phyloP scores from a whole-genome alignment of 2,888 invertebrate genomes.

The Caenorhabditis panamensis region DNA sequence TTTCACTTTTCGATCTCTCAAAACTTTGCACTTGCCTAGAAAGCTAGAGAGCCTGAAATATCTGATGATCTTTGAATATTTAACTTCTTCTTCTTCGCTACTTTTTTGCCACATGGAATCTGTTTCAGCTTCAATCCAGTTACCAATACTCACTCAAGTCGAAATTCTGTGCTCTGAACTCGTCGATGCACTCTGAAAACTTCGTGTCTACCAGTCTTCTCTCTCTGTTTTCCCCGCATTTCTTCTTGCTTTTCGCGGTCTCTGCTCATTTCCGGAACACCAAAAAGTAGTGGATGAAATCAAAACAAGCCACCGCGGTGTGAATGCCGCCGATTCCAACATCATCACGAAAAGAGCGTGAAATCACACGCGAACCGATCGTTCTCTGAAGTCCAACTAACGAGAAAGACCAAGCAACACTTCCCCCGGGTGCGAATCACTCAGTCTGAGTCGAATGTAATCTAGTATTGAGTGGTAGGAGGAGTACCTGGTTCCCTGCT shows the following conservation, averaged over 20 bases:
- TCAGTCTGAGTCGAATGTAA: too few relatives aligned
- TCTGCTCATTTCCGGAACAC: conserved; percentile 11
- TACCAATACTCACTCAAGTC: too few relatives aligned
- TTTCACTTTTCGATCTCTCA: too few relatives aligned
- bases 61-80: conserved; percentile 11
- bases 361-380: conserved; percentile 6
- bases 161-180: background rate
- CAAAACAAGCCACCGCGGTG: conserved; percentile 2
- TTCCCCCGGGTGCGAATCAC: background rate
- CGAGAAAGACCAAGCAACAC: background rate
- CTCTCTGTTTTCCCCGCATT: background rate
- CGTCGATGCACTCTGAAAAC: background rate
- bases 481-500: too few relatives aligned
- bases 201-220: background rate
- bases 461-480: too few relatives aligned
- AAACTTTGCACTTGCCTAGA: too few relatives aligned
- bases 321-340: background rate
- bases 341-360: background rate
- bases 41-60: background rate
- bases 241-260: background rate
- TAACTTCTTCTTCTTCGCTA: background rate
- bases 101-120: too few relatives aligned
- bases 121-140: too few relatives aligned
- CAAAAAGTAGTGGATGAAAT: background rate
- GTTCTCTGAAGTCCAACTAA: background rate